Evolutionary conservation across 1,140 invertebrate genomes (phyloP).

Genomic region (Rhyzopertha dominica): DNA sequence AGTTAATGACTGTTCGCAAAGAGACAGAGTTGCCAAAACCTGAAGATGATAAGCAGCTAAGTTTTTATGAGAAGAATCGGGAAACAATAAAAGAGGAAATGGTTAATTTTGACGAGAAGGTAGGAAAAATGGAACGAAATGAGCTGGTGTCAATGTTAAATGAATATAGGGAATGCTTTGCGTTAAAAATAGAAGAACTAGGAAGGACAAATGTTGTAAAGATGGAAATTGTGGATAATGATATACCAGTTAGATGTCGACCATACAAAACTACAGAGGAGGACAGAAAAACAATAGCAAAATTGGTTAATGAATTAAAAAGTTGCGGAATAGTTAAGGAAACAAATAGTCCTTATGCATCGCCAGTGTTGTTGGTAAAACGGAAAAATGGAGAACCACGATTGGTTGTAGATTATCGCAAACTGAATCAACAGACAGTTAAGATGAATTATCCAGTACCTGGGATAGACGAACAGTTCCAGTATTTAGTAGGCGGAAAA

Average conservation of each 20-base stretch:
- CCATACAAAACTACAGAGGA: neutral
- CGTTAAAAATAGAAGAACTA: neutral
- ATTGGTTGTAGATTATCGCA: slow-evolving; percentile 44
- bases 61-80: no score
- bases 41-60: no score
- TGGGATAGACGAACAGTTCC: slow-evolving; percentile 12
- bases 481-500: neutral
- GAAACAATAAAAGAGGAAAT: no score
- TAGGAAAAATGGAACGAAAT: no score
- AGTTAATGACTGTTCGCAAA: no score
- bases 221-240: neutral
- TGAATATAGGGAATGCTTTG: neutral
- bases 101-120: no score
- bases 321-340: slow-evolving; percentile 24
- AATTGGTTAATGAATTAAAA: slow-evolving; percentile 19
- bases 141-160: no score
- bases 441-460: slow-evolving; percentile 29
- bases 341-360: slow-evolving; percentile 31
- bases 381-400: slow-evolving; percentile 35
- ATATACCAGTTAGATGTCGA: neutral
- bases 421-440: slow-evolving; percentile 41
- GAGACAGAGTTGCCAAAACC: no score
- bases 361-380: slow-evolving; percentile 31
- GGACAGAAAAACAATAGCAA: slow-evolving; percentile 2
- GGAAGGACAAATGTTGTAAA: neutral